These are phyloP conservation scores for Leptestheria dahalacensis DNA, from an alignment of 1,140 invertebrate genomes.

Conservation along the genomic window DNA sequence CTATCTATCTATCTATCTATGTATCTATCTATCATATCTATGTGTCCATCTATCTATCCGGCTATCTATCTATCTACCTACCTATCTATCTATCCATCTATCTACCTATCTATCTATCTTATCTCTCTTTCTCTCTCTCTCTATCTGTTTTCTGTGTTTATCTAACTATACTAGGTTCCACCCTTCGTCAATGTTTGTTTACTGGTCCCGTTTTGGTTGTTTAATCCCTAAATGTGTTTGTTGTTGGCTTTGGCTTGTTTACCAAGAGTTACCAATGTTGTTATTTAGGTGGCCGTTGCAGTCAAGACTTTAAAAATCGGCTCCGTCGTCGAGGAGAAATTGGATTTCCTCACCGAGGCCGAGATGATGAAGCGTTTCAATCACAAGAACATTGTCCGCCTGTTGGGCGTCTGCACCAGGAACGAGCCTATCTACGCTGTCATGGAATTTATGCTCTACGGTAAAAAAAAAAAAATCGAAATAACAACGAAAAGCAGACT, in stretches of 20 bases:
- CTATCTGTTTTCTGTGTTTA: too few relatives aligned
- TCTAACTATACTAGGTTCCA: too few relatives aligned
- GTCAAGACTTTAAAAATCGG: constrained; percentile 79
- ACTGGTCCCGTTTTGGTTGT: too few relatives aligned
- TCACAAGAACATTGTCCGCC: constrained; percentile 74
- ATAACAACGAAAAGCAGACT: too few relatives aligned
- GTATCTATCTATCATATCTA: background rate
- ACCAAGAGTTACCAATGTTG: background rate
- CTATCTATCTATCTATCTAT: background rate
- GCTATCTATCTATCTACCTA: too few relatives aligned
- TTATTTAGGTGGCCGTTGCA: constrained; percentile 51
- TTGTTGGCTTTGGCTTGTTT: too few relatives aligned
- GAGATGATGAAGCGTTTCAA: constrained; percentile 84
- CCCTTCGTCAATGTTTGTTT: too few relatives aligned
- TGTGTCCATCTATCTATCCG: background rate
- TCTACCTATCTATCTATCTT: too few relatives aligned
- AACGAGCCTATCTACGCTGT: constrained; percentile 73
- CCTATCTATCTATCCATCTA: too few relatives aligned
- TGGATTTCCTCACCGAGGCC: constrained; percentile 86
- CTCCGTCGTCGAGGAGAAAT: constrained; percentile 64
- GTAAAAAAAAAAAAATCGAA: constrained; percentile 32
- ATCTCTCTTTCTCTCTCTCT: too few relatives aligned
- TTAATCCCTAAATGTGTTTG: too few relatives aligned
- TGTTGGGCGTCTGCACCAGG: constrained; percentile 66
- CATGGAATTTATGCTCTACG: constrained; percentile 88